These are phyloP conservation scores for Lepidotrigona ventralis DNA, from an alignment of 1,140 invertebrate species.

Conservation along the genomic window DNA sequence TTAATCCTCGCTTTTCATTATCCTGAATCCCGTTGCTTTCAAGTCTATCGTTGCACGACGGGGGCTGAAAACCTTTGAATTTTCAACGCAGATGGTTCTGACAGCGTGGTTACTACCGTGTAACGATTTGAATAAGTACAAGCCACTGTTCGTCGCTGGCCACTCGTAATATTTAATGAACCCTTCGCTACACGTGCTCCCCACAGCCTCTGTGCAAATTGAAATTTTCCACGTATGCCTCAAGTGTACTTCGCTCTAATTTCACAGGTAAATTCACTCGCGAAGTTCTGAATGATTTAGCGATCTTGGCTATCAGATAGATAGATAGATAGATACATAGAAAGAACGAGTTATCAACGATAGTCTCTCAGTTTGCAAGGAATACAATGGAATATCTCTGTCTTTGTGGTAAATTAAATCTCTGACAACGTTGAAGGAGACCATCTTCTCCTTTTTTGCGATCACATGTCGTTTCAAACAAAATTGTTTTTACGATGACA, in stretches of 20 bases:
- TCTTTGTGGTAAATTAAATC: not conserved
- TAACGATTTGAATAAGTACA: conserved; percentile 25
- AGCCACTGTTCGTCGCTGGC: not conserved
- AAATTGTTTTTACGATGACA: not conserved
- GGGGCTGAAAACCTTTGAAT: conserved; percentile 31
- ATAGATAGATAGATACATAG: too few relatives aligned
- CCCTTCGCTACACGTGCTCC: not conserved
- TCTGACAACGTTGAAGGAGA: not conserved
- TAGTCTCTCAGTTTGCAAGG: not conserved
- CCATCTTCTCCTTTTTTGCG: not conserved
- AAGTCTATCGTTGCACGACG: conserved; percentile 25
- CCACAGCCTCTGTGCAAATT: not conserved
- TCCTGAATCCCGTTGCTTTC: conserved; percentile 25
- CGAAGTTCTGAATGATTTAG: not conserved
- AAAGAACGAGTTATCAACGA: not conserved
- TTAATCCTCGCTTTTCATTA: conserved; percentile 57
- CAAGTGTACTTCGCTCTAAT: not conserved
- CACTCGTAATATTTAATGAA: not conserved
- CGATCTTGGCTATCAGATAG: too few relatives aligned
- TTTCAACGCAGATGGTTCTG: conserved; percentile 28
- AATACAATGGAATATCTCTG: not conserved
- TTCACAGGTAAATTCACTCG: not conserved
- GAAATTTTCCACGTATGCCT: not conserved
- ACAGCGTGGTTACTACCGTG: conserved; percentile 5
- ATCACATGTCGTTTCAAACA: not conserved